Evolutionary conservation across 53 echinoderm and acorn worm genomes (phyloP).

Genomic region (Hippasteria phrygiana): DNA sequence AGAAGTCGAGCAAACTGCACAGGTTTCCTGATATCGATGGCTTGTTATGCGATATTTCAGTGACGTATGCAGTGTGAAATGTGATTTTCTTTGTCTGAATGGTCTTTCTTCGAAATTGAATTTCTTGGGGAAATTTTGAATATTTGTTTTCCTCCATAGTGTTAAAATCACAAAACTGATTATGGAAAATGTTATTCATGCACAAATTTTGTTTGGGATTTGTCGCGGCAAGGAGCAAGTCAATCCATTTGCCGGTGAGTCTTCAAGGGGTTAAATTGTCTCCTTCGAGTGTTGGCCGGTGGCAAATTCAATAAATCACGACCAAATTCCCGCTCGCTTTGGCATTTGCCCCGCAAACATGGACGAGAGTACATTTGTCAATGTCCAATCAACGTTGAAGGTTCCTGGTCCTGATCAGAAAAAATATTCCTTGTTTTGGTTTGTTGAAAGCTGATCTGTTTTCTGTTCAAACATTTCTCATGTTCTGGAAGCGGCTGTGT

Average conservation of each 20-base stretch:
- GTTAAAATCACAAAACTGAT: too few species aligned
- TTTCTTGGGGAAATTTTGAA: too few species aligned
- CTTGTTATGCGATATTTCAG: too few species aligned
- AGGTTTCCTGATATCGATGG: too few species aligned
- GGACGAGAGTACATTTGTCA: background rate
- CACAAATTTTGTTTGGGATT: background rate
- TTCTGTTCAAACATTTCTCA: background rate
- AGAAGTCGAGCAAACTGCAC: too few species aligned
- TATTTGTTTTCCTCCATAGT: too few species aligned
- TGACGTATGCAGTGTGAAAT: too few species aligned
- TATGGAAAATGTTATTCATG: background rate
- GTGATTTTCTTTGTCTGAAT: too few species aligned
- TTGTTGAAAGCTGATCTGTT: background rate
- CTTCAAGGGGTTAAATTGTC: background rate
- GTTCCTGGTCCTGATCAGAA: background rate
- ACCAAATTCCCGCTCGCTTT: too few species aligned
- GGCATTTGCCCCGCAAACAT: background rate
- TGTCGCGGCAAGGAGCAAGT: background rate
- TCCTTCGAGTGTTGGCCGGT: background rate
- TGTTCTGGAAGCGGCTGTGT: background rate
- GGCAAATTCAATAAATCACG: constrained; percentile 8
- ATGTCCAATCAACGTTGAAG: background rate
- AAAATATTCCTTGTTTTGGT: background rate
- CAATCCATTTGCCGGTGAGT: background rate
- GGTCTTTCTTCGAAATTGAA: too few species aligned